A percentile compares a stretch with the other conserved stretches of the same genome.
phyloP scores from a whole-genome alignment of 2,888 invertebrate genomes.

The Abscondita cerata region DNA sequence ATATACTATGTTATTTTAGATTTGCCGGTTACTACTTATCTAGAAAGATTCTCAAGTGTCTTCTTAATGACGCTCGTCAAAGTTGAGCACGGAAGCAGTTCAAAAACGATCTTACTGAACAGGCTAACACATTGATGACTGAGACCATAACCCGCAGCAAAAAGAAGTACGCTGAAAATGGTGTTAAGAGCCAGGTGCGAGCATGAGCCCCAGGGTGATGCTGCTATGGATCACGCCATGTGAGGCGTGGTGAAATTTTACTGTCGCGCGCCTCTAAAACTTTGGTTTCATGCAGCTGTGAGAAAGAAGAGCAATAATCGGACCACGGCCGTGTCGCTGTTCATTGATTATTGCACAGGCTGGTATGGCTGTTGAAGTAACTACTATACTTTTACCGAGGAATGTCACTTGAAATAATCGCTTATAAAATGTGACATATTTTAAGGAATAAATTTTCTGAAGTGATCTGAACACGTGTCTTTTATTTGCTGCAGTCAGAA shows the following conservation, averaged over 20 bases:
- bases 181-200: too few species aligned
- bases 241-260: conserved; percentile 89
- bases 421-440: conserved; percentile 17
- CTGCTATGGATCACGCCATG: conserved; percentile 80
- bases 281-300: conserved; percentile 72
- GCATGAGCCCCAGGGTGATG: neutral
- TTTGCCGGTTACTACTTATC: neutral
- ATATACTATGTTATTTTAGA: neutral
- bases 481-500: neutral
- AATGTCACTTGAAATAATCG: conserved; percentile 16
- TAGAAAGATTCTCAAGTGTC: neutral
- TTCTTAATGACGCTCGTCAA: neutral
- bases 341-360: neutral
- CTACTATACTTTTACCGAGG: neutral
- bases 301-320: conserved; percentile 72
- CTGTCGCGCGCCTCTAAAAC: conserved; percentile 84
- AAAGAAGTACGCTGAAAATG: neutral
- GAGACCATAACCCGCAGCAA: neutral
- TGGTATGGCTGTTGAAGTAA: neutral
- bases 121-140: neutral
- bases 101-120: neutral
- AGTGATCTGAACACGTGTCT: neutral
- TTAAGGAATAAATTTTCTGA: conserved; percentile 4
- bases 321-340: conserved; percentile 63
- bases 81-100: neutral